Percentiles rank a stretch among this genome's conserved stretches.
Conservation (phyloP, 1,140 invertebrate genomes). For the Yoshiicerus persimilis region DNA sequence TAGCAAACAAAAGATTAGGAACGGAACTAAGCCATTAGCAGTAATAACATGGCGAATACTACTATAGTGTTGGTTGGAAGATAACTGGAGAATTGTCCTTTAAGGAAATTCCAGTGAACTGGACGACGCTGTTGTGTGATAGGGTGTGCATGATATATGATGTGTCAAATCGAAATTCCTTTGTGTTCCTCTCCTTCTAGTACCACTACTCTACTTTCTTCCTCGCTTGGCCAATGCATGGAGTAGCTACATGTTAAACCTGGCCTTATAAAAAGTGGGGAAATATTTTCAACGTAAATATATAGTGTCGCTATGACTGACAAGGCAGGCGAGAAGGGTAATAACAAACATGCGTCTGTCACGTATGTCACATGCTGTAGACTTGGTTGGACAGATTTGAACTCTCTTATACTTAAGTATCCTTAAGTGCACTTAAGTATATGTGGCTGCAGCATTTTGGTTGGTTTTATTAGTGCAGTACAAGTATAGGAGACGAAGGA, state of each 20-base stretch:
- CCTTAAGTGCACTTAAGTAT: background rate
- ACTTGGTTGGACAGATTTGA: background rate
- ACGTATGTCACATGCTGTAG: background rate
- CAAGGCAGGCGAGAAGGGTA: background rate
- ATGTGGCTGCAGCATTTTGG: background rate
- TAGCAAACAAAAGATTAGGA: no score
- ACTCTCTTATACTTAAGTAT: background rate
- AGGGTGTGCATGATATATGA: background rate
- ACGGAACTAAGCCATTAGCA: background rate
- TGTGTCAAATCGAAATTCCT: slow-evolving; percentile 4
- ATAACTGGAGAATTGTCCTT: background rate
- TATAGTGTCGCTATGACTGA: background rate
- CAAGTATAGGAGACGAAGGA: background rate
- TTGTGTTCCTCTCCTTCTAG: background rate
- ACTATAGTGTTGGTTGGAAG: background rate
- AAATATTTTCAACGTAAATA: background rate
- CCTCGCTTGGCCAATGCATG: background rate
- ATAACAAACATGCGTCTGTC: background rate
- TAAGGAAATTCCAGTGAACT: background rate
- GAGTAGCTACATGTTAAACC: background rate
- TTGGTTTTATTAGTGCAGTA: background rate
- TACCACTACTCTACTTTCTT: background rate
- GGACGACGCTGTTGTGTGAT: background rate
- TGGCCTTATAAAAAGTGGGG: background rate
- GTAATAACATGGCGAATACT: background rate